Base-by-base conservation (phyloP, 2,888 invertebrate genomes). In the Halictus ligatus region DNA sequence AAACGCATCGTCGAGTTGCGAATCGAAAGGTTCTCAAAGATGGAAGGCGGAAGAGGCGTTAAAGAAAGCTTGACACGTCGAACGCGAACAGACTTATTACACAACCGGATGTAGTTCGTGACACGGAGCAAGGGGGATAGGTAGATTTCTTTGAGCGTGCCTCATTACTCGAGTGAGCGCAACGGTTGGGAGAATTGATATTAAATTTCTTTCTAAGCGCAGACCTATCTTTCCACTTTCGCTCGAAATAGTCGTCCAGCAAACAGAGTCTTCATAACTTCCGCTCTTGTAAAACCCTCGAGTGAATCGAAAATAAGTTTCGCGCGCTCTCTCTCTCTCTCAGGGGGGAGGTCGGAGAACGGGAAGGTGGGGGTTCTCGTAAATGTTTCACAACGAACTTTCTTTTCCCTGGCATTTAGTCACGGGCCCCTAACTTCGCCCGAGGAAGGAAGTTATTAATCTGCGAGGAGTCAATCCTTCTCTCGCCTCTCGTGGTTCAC, bases 371-470 rank as follows among this genome's bases (percentile, higher is more conserved):
- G 29, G 75, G 71, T 76, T 81, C 85, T 89, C 85, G 87, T 89
- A 83, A 90, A 90, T 89, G 90, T 91, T 91, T 90, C 89, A 89
- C 87, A 85, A 90, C 74, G 83, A 89, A 90, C 90, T 90, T 89
- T 90, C 89, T 89, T 91, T 89, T 81, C 74, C 69, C 43, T 75
- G 60, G 89, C 87, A 89, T 91, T 91, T 91, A 91, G 90, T 89
- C 89, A 87, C 87, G 86, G 88, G 81, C 73, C 83, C 82, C 85
- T 80, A 87, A 90, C 91, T 90, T 91, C 46, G 40, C 78, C 80
- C 78, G 71, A 78, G 87, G 85, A 89, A 89, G 91, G 88, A 90
- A 91, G 91, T 90, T 91, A 91, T 91, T 91, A 91, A 91, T 91
- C 91, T 77, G 85, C 83, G 83, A 89, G 85, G 54, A 90, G 91